These are phyloP conservation scores for Rhamnusium bicolor DNA, from an alignment of 2,888 invertebrate species.

Conservation along the genomic window DNA sequence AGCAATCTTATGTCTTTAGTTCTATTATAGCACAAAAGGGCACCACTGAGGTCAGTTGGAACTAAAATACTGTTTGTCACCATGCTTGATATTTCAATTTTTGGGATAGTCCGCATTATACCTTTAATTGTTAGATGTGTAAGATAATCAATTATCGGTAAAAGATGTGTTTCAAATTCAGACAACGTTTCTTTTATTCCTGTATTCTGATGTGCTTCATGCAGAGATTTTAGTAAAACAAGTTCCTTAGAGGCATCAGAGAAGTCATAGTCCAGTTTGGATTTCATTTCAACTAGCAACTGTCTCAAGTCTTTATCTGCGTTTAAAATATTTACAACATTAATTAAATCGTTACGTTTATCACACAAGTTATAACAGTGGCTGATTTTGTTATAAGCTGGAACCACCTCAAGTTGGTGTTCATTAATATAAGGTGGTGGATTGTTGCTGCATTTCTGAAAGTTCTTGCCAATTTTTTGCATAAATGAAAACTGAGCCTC, in stretches of 20 bases:
- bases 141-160: conserved; percentile 62
- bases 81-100: not conserved
- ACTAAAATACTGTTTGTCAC: conserved; percentile 52
- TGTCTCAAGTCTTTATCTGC: conserved; percentile 41
- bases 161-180: conserved; percentile 55
- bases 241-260: conserved; percentile 53
- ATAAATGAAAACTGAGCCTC: conserved; percentile 62
- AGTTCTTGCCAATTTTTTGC: conserved; percentile 64
- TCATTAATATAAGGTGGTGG: conserved; percentile 63
- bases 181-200: conserved; percentile 30
- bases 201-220: conserved; percentile 41
- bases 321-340: conserved; percentile 50
- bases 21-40: conserved; percentile 54
- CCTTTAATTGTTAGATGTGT: conserved; percentile 49
- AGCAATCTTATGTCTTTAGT: conserved; percentile 56
- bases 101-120: conserved; percentile 16
- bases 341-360: conserved; percentile 43
- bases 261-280: conserved; percentile 51
- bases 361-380: conserved; percentile 56
- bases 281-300: conserved; percentile 56
- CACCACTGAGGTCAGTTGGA: conserved; percentile 59
- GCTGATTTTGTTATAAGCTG: conserved; percentile 51
- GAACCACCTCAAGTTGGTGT: conserved; percentile 57
- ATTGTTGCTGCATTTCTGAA: conserved; percentile 59
- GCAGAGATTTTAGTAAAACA: conserved; percentile 48